Evolutionary conservation across 2,113 vertebrate genomes (phyloP).

Genomic region (Campylomormyrus numenius): DNA sequence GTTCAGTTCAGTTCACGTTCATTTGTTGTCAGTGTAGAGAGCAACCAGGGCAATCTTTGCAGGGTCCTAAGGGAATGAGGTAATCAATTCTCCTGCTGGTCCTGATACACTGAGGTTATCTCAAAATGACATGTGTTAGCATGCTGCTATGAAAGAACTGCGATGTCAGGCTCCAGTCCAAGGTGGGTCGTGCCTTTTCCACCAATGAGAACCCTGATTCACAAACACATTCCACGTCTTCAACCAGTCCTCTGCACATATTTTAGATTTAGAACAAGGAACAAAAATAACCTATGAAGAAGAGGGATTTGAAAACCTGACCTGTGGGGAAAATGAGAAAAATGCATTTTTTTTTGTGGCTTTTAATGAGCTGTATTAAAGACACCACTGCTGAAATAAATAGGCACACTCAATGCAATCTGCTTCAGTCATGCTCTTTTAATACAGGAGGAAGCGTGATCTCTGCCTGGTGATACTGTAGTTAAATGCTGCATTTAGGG

Average conservation of each 20-base stretch:
- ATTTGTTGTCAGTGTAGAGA: background rate
- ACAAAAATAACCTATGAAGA: background rate
- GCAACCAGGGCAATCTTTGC: background rate
- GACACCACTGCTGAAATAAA: background rate
- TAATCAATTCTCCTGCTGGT: constrained; percentile 14
- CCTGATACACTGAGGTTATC: background rate
- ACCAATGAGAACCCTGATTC: background rate
- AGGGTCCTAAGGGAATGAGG: background rate
- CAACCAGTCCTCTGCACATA: background rate
- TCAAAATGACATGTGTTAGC: background rate
- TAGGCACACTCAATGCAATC: background rate
- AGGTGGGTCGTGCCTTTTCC: background rate
- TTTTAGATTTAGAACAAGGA: background rate
- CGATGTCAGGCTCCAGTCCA: background rate
- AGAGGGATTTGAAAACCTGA: background rate
- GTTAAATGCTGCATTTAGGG: background rate
- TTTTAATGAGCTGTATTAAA: background rate
- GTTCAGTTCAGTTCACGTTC: background rate
- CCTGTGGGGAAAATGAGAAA: background rate
- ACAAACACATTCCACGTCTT: background rate
- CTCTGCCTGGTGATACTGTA: background rate
- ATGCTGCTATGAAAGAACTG: background rate
- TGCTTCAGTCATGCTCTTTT: background rate
- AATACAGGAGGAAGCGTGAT: background rate
- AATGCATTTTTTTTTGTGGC: background rate